Conservation (phyloP, 2,888 invertebrate species). For the Patella caerulea region DNA sequence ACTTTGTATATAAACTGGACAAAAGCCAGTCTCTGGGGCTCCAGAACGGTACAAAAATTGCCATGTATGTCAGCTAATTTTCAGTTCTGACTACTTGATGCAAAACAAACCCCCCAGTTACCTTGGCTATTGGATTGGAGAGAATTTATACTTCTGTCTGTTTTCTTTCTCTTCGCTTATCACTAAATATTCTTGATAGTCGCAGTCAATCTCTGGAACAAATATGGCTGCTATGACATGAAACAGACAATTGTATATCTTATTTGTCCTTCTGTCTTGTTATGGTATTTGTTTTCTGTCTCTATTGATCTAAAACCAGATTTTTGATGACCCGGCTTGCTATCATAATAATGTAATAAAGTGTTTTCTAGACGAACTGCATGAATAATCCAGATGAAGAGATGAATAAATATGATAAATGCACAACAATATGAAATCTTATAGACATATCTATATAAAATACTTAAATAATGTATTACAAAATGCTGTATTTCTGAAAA, state of each 20-base stretch:
- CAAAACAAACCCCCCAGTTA: constrained; percentile 5
- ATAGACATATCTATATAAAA: too few relatives aligned
- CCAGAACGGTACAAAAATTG: constrained; percentile 2
- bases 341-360: not conserved
- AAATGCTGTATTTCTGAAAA: too few relatives aligned
- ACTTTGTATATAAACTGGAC: constrained; percentile 4
- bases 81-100: constrained; percentile 7
- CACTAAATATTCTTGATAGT: constrained; percentile 11
- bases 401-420: too few relatives aligned
- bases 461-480: too few relatives aligned
- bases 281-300: constrained; percentile 10
- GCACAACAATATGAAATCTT: too few relatives aligned
- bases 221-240: not conserved
- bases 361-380: too few relatives aligned
- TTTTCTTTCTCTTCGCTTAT: constrained; percentile 4
- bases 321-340: constrained; percentile 2
- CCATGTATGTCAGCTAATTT: constrained; percentile 10
- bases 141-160: constrained; percentile 9
- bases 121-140: not conserved
- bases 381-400: too few relatives aligned
- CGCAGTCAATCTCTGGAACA: constrained; percentile 6
- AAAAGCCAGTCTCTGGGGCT: constrained; percentile 8
- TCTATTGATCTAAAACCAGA: not conserved
- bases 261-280: constrained; percentile 5
- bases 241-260: not conserved